phyloP scores from a whole-genome alignment of 2,113 vertebrate genomes.

The Halichoerus grypus region DNA sequence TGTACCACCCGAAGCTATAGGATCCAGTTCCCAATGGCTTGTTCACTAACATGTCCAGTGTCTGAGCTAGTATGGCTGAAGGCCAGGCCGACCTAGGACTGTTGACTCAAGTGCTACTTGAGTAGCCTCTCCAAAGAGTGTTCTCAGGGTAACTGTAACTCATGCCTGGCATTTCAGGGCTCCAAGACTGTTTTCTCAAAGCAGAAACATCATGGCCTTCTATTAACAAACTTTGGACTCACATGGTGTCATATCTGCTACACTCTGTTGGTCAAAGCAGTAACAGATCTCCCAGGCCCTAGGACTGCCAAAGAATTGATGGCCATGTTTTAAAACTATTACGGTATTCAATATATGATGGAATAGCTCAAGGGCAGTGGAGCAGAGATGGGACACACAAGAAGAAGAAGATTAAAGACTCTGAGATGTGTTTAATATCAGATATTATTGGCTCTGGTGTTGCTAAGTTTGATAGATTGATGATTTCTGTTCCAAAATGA shows the following conservation, averaged over 20 bases:
- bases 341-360: neutral
- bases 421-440: neutral
- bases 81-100: neutral
- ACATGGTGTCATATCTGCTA: neutral
- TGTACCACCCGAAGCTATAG: neutral
- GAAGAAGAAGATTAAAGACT: neutral
- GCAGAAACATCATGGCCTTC: neutral
- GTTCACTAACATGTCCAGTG: neutral
- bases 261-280: neutral
- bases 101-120: neutral
- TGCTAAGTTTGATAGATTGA: neutral
- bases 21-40: neutral
- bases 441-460: neutral
- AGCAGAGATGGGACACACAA: neutral
- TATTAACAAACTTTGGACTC: neutral
- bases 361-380: neutral
- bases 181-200: neutral
- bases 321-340: neutral
- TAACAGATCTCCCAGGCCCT: neutral
- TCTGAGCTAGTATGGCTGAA: neutral
- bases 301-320: neutral
- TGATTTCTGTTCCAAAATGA: conserved; percentile 3
- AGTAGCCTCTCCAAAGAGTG: neutral
- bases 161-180: neutral
- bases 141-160: neutral